These are phyloP conservation scores for Lepus townsendii DNA, from an alignment of 2,797 vertebrate species.

Conservation along the genomic window DNA sequence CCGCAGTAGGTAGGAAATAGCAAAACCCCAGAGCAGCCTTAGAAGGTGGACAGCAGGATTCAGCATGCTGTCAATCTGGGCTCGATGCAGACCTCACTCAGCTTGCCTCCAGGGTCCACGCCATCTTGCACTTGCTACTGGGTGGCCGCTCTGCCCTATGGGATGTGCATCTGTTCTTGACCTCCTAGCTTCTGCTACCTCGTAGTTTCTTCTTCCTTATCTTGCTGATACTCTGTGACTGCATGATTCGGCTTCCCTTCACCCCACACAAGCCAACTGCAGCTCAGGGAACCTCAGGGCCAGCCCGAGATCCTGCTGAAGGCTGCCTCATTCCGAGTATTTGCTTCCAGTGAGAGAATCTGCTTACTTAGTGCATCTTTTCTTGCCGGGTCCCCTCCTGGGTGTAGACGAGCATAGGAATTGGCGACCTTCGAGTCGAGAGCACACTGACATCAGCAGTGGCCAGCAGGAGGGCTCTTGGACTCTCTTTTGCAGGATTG, in stretches of 20 bases:
- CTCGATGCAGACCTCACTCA: background rate
- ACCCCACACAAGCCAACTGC: background rate
- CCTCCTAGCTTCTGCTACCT: background rate
- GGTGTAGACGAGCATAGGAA: background rate
- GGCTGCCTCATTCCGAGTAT: background rate
- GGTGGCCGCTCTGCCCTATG: background rate
- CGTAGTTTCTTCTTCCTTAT: background rate
- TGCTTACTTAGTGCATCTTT: background rate
- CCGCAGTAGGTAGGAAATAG: background rate
- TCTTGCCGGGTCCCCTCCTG: background rate
- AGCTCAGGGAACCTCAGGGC: background rate
- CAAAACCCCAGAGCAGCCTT: background rate
- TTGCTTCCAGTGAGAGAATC: background rate
- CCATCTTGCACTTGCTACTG: background rate
- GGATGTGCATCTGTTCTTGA: background rate
- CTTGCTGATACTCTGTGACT: background rate
- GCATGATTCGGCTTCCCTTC: background rate
- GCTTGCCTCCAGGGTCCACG: background rate
- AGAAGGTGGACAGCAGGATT: accelerated
- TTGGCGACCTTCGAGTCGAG: background rate
- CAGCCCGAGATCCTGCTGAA: background rate
- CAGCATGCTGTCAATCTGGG: background rate
- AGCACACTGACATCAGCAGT: background rate
- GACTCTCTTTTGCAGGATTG: background rate
- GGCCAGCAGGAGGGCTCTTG: background rate